A percentile compares a stretch with the other conserved stretches of the same genome.
Evolutionary conservation across 2,113 vertebrate species (phyloP).

Genomic region (Rhea pennata): DNA sequence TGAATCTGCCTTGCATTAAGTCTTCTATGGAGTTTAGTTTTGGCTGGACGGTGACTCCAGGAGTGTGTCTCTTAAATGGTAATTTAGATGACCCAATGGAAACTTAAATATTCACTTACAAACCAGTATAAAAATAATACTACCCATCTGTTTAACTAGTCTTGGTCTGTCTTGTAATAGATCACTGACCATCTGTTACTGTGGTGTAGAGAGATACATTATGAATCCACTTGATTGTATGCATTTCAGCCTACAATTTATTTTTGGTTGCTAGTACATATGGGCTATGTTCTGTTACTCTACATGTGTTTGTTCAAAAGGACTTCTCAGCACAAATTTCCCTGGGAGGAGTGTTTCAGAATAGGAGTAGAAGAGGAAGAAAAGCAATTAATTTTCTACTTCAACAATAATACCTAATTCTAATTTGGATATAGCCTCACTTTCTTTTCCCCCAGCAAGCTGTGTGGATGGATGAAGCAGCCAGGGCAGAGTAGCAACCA

Average conservation of each 20-base stretch:
- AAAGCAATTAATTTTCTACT: conserved; percentile 49
- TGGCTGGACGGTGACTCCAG: neutral
- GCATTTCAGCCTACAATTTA: conserved; percentile 74
- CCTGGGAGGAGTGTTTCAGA: conserved; percentile 15
- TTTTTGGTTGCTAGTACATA: conserved; percentile 77
- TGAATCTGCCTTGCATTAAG: neutral
- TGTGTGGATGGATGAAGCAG: conserved; percentile 20
- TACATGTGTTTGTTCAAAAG: conserved; percentile 75
- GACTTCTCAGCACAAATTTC: conserved; percentile 44
- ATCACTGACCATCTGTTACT: conserved; percentile 68
- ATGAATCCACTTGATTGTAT: conserved; percentile 48
- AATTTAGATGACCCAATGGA: conserved; percentile 27
- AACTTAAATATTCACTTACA: conserved; percentile 38
- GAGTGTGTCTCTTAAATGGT: neutral
- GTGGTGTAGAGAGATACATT: conserved; percentile 58
- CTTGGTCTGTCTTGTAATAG: conserved; percentile 58
- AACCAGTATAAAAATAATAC: conserved; percentile 60
- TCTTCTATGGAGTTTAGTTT: neutral
- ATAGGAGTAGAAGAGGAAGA: neutral
- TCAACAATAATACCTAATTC: conserved; percentile 31
- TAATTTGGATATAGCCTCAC: neutral
- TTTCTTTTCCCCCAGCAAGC: conserved; percentile 6
- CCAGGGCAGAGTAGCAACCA: conserved; percentile 1
- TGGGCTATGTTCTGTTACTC: conserved; percentile 75
- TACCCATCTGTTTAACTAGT: conserved; percentile 66